Evolutionary conservation across 2,797 vertebrate genomes (phyloP), one percentile per base, ranked within the genome.

Genomic region (Lagodon rhomboides): DNA sequence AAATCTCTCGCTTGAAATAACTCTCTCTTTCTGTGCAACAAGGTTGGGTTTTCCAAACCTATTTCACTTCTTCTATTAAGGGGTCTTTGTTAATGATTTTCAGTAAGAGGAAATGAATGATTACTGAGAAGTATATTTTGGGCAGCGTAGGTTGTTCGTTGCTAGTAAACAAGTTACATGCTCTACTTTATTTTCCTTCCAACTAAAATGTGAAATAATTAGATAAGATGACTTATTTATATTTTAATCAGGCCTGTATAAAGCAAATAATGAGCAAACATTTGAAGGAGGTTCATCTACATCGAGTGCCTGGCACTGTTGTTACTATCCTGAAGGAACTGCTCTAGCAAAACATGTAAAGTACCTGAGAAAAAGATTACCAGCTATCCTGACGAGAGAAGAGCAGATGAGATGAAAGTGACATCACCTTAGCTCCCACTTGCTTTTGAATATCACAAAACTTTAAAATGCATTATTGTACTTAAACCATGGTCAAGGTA

Each of bases 21-120:
- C 0, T 22, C 22, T 58, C 0, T 30, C 22, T 58, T 30, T 66
- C 47, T 60, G 12, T 38, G 49, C 13, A 61, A 23, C 2, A 12
- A 20, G 20, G 12, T 18, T 15, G 56, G 17, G 17, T 67, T 67
- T 67, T 12, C 2, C 30, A 34, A 56, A 43, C 4, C 12, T 7
- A 22, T 55, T n/a, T 70, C 62, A 46, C 62, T 75, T 67, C 62
- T 16, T 75, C 46, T 50, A 7, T n/a, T n/a, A 3, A 13, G 47
- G 41, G 17, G 12, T 27, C 17, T 25, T 25, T 0, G 2, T 34
- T 75, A 18, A 65, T 61, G 15, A 49, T 54, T 72, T 43, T 59
- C 12, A 78, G 27, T 22, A 12, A 46, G 1, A 5, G 1, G 11
- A 56, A 59, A 64, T 61, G 9, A 60, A 41, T 27, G 22, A 64